phyloP scores from a whole-genome alignment of 1,140 invertebrate genomes.

The Caerostris darwini region DNA sequence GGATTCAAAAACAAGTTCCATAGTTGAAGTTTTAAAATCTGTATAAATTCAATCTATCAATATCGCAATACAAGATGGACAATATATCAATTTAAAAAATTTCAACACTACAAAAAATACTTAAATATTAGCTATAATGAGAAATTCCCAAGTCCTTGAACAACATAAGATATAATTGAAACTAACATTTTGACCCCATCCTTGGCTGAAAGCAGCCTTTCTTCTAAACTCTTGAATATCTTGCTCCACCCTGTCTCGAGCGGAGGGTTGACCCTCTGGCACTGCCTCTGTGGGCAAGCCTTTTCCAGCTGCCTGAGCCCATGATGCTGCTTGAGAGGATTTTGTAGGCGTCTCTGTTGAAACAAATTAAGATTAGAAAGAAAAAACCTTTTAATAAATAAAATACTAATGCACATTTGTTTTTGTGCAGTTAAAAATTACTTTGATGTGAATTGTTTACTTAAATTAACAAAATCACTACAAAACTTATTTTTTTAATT shows the following conservation, averaged over 20 bases:
- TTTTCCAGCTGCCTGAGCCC: slow-evolving; percentile 84
- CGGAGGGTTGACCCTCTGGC: background rate
- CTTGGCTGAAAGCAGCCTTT: slow-evolving; percentile 78
- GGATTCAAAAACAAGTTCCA: no score
- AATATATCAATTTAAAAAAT: no score
- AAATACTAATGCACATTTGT: background rate
- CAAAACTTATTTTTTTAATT: background rate
- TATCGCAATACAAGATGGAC: no score
- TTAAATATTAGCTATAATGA: no score
- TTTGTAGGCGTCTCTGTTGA: slow-evolving; percentile 62
- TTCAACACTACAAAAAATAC: no score
- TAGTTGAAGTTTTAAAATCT: no score
- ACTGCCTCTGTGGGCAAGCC: slow-evolving; percentile 79
- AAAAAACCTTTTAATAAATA: background rate
- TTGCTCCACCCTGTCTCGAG: slow-evolving; percentile 44
- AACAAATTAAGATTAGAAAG: background rate
- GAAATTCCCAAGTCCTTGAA: no score
- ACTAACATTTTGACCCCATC: slow-evolving; percentile 78
- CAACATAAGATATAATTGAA: background rate
- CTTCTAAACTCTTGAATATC: slow-evolving; percentile 63
- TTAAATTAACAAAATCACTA: background rate
- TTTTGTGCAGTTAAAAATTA: no score
- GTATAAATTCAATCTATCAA: no score
- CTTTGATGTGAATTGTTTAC: no score
- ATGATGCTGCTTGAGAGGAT: slow-evolving; percentile 79